Conservation (phyloP, 2,888 invertebrate species). For the Azorinus chamasolen region DNA sequence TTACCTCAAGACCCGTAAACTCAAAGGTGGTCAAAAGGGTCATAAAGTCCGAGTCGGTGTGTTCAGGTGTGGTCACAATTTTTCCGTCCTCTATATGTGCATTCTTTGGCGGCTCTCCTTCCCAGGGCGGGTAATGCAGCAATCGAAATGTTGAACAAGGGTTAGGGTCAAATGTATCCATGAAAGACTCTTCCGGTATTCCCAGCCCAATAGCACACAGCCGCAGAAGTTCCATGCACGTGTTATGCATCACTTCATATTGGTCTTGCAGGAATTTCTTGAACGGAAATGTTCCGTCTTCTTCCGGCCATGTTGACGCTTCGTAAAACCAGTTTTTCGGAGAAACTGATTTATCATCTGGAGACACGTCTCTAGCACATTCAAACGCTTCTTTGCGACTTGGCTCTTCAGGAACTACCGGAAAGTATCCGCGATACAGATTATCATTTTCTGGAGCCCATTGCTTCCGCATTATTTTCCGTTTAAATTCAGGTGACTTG, state of each 20-base stretch:
- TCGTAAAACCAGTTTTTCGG: conserved; percentile 66
- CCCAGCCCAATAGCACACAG: conserved; percentile 66
- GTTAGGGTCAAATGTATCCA: conserved; percentile 62
- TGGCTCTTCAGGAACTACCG: conserved; percentile 67
- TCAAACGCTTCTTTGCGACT: conserved; percentile 76
- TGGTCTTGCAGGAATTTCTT: conserved; percentile 57
- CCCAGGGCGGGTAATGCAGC: conserved; percentile 72
- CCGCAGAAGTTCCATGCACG: conserved; percentile 69
- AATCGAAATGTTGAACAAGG: conserved; percentile 71
- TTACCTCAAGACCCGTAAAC: conserved; percentile 65
- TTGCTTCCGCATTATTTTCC: conserved; percentile 60
- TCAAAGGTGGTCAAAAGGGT: conserved; percentile 65
- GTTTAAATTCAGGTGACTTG: conserved; percentile 60
- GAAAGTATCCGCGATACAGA: conserved; percentile 75
- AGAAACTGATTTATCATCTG: conserved; percentile 48
- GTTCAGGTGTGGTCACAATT: conserved; percentile 68
- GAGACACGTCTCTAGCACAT: conserved; percentile 59
- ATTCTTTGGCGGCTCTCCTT: conserved; percentile 48
- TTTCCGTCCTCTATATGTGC: conserved; percentile 63
- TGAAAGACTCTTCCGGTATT: conserved; percentile 68
- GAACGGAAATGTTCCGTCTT: conserved; percentile 65
- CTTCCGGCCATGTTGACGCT: conserved; percentile 66
- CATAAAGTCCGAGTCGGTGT: conserved; percentile 69
- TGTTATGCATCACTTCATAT: conserved; percentile 63
- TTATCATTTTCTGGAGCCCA: conserved; percentile 73